Percentiles rank a stretch among this genome's conserved stretches.
These are phyloP conservation scores for Alexandromys fortis DNA, from an alignment of 2,113 vertebrate species.

Conservation along the genomic window DNA sequence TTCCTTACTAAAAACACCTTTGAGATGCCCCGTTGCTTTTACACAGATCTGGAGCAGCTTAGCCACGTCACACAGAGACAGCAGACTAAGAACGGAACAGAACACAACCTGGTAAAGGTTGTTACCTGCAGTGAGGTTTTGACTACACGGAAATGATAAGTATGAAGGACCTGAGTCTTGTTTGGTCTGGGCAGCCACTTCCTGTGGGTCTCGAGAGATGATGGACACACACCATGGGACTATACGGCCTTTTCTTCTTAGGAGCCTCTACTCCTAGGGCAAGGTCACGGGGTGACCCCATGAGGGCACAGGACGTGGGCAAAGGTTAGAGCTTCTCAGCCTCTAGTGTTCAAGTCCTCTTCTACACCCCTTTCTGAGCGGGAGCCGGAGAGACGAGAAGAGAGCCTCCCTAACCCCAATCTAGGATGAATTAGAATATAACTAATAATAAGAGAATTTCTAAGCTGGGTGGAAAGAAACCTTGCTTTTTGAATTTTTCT, in stretches of 20 bases:
- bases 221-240: fast-evolving
- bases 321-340: background rate
- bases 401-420: background rate
- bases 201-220: background rate
- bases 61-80: background rate
- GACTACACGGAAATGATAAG: background rate
- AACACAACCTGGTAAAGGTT: background rate
- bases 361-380: background rate
- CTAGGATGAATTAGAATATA: background rate
- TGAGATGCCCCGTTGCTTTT: background rate
- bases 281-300: background rate
- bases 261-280: background rate
- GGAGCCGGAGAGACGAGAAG: background rate
- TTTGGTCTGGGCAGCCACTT: background rate
- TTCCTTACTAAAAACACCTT: background rate
- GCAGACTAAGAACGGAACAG: background rate
- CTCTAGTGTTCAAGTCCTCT: background rate
- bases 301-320: background rate
- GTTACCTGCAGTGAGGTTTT: background rate
- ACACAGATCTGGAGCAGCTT: background rate
- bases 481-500: background rate
- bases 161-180: background rate
- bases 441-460: background rate
- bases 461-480: background rate
- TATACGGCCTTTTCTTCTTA: background rate